Evolutionary conservation across 2,888 invertebrate species (phyloP).

Genomic region (Sceliomorpha sp.): DNA sequence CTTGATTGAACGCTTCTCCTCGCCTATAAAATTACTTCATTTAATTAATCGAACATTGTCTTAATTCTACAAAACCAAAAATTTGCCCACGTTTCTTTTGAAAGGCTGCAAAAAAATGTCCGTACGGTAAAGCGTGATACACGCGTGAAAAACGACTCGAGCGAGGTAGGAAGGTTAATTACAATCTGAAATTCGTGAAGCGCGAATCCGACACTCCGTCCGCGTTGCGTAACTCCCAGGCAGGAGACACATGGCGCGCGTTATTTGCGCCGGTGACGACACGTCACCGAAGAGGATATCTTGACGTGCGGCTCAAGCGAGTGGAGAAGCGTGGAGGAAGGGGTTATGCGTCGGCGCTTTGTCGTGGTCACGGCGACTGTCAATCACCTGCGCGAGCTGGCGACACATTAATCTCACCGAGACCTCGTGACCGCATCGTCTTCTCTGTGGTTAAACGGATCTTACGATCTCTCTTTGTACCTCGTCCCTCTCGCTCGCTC

Average conservation of each 20-base stretch:
- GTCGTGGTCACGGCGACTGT: slow-evolving; percentile 77
- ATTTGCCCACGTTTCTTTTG: no score
- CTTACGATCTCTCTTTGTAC: slow-evolving; percentile 60
- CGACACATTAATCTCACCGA: slow-evolving; percentile 77
- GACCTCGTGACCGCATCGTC: slow-evolving; percentile 67
- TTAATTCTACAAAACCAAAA: no score
- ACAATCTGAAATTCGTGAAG: no score
- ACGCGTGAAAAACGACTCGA: no score
- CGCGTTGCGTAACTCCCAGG: slow-evolving; percentile 23
- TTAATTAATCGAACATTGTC: no score
- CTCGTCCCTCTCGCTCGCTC: slow-evolving; percentile 1
- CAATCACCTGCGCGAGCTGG: slow-evolving; percentile 78
- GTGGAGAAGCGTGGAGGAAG: slow-evolving; percentile 51
- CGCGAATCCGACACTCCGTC: slow-evolving; percentile 1
- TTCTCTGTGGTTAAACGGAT: slow-evolving; percentile 69
- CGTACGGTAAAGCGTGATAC: no score
- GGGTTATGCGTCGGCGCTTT: slow-evolving; percentile 75
- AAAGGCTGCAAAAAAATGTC: no score
- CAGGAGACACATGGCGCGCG: slow-evolving; percentile 30
- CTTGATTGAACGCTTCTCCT: no score
- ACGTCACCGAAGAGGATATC: slow-evolving; percentile 46
- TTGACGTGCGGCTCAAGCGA: slow-evolving; percentile 36
- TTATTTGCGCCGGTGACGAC: slow-evolving; percentile 51
- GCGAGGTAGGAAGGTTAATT: no score
- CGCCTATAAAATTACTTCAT: no score